These are phyloP conservation scores for Latrodectus elegans DNA, from an alignment of 2,888 invertebrate genomes.

Conservation along the genomic window DNA sequence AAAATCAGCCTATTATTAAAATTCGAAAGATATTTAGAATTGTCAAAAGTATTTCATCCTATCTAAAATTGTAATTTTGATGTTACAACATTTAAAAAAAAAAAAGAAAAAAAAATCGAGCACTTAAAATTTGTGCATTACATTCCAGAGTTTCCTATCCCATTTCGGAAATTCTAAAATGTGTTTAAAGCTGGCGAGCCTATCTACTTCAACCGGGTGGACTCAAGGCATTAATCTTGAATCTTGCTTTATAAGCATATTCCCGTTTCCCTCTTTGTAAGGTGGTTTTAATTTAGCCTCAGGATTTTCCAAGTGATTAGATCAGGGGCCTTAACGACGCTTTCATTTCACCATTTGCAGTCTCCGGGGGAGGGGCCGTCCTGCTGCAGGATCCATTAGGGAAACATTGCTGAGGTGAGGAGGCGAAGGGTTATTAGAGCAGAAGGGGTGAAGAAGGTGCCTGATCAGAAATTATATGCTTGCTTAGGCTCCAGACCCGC, in stretches of 20 bases:
- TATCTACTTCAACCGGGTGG: no score
- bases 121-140: no score
- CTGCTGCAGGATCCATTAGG: conserved; percentile 52
- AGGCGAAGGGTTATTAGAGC: conserved; percentile 59
- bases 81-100: no score
- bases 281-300: conserved; percentile 69
- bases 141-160: no score
- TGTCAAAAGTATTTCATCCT: no score
- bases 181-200: no score
- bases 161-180: no score
- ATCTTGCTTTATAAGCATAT: conserved; percentile 68
- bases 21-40: no score
- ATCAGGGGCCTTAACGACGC: conserved; percentile 64
- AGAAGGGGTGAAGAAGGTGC: conserved; percentile 42
- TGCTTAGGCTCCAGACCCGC: conserved; percentile 53
- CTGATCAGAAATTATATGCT: conserved; percentile 67
- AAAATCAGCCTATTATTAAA: no score
- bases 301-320: conserved; percentile 69
- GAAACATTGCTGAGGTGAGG: conserved; percentile 53
- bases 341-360: conserved; percentile 65
- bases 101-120: no score
- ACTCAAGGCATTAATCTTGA: conserved; percentile 65
- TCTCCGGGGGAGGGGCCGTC: neutral
- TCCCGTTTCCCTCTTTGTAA: conserved; percentile 52
- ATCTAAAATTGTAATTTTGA: no score